These are phyloP conservation scores for Terebella lapidaria DNA, from an alignment of 2,888 invertebrate genomes.

Conservation along the genomic window DNA sequence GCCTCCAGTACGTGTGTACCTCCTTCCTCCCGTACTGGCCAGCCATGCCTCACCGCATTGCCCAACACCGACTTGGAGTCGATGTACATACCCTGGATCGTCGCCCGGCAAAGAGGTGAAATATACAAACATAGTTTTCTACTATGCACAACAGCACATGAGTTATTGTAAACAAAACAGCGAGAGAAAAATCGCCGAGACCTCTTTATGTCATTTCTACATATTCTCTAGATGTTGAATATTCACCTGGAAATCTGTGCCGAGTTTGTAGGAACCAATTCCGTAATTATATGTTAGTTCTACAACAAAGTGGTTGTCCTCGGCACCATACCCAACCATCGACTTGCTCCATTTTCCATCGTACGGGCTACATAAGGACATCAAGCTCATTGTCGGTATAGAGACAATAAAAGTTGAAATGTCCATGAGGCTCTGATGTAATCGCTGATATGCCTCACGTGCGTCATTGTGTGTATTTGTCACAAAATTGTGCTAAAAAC, in stretches of 20 bases:
- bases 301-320: constrained; percentile 88
- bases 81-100: constrained; percentile 72
- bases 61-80: constrained; percentile 71
- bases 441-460: no score
- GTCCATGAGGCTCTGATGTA: neutral
- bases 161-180: no score
- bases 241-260: constrained; percentile 77
- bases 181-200: no score
- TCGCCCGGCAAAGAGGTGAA: constrained; percentile 9
- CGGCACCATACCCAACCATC: constrained; percentile 96
- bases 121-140: neutral
- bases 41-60: constrained; percentile 67
- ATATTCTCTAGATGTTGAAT: no score
- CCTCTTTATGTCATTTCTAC: no score
- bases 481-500: no score
- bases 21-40: constrained; percentile 64
- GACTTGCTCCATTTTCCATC: constrained; percentile 98
- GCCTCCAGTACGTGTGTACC: constrained; percentile 68
- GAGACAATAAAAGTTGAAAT: neutral
- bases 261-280: constrained; percentile 76
- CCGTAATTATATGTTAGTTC: constrained; percentile 98
- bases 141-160: no score
- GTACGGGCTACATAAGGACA: no score
- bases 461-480: no score
- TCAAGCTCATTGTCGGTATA: no score